Evolutionary conservation across 2,113 vertebrate species (phyloP).

Genomic region (Varanus komodoensis): DNA sequence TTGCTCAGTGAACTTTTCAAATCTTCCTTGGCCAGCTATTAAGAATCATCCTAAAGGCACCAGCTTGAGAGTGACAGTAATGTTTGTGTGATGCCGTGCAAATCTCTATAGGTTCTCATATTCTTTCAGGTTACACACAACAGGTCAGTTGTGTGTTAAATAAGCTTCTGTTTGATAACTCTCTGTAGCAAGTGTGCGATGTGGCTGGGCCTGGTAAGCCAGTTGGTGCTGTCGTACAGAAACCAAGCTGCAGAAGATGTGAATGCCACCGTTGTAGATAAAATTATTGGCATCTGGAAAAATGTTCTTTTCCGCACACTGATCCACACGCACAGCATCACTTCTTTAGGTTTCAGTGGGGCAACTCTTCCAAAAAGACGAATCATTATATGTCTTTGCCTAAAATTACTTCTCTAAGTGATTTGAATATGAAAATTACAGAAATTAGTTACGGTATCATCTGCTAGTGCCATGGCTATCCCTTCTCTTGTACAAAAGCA

Average conservation of each 20-base stretch:
- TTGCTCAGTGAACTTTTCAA: not conserved
- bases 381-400: not conserved
- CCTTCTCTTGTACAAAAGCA: not conserved
- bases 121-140: not conserved
- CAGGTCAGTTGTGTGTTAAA: not conserved
- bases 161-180: not conserved
- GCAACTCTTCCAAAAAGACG: not conserved
- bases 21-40: not conserved
- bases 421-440: slow-evolving; percentile 24
- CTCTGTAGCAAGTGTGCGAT: not conserved
- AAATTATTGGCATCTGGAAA: not conserved
- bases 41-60: not conserved
- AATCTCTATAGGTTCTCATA: not conserved
- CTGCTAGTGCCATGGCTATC: not conserved
- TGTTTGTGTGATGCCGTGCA: not conserved
- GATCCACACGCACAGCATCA: slow-evolving; percentile 14
- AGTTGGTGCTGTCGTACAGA: not conserved
- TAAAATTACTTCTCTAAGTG: not conserved
- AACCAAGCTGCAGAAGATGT: not conserved
- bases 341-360: slow-evolving; percentile 27
- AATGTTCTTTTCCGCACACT: not conserved
- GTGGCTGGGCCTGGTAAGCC: not conserved
- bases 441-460: not conserved
- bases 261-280: not conserved
- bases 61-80: not conserved